Conservation (phyloP, 2,888 invertebrate species). For the Congeria kusceri region DNA sequence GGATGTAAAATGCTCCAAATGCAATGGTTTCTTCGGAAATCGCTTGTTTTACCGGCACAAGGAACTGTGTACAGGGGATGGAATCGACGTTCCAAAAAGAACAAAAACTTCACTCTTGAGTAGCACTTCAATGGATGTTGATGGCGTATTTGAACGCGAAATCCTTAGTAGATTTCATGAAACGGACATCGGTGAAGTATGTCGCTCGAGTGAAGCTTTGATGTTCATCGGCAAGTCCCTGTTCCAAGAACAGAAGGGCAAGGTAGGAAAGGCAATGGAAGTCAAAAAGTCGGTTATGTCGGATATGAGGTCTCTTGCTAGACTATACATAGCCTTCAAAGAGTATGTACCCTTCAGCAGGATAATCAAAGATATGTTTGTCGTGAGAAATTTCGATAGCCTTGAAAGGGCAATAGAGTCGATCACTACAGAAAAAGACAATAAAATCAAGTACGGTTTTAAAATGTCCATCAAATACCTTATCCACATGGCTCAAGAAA, state of each 20-base stretch:
- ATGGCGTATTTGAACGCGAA: conserved; percentile 6
- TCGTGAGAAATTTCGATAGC: neutral
- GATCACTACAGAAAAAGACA: conserved; percentile 4
- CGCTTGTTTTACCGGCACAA: conserved; percentile 24
- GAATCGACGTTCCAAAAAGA: neutral
- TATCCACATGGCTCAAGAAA: neutral
- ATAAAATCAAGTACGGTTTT: conserved; percentile 22
- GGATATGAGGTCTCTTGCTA: conserved; percentile 9
- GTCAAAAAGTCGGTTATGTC: conserved; percentile 20
- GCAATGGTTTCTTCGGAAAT: conserved; percentile 21
- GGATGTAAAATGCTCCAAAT: conserved; percentile 20
- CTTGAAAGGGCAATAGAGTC: conserved; percentile 22
- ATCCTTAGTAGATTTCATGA: conserved; percentile 11
- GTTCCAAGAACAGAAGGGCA: conserved; percentile 9
- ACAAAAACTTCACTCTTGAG: neutral
- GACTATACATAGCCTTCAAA: conserved; percentile 2
- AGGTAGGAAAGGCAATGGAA: conserved; percentile 12
- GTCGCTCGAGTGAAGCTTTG: conserved; percentile 3
- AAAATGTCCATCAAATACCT: conserved; percentile 20
- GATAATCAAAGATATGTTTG: conserved; percentile 13
- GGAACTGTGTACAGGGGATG: conserved; percentile 17
- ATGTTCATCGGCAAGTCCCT: conserved; percentile 1
- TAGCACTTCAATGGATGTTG: neutral
- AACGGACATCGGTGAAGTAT: conserved; percentile 11
- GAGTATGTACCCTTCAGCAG: neutral